phyloP scores from a whole-genome alignment of 2,797 vertebrate genomes.

The Mormyrops boulengeri region DNA sequence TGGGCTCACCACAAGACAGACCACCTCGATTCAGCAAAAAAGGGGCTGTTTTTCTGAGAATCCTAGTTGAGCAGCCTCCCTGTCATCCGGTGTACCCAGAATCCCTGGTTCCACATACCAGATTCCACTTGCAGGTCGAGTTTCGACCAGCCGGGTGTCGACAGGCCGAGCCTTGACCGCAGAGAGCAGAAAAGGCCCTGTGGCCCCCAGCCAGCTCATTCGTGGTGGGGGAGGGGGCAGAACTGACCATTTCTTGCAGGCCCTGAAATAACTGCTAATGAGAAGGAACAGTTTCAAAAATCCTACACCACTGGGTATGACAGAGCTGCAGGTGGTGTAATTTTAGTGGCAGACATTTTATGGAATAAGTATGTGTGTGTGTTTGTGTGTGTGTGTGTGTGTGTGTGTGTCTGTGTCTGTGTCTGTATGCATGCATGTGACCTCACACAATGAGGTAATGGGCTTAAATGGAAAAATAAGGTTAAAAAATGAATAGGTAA shows the following conservation, averaged over 20 bases:
- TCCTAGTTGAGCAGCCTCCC: neutral
- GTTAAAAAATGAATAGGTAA: constrained; percentile 27
- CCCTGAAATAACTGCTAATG: constrained; percentile 24
- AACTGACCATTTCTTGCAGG: neutral
- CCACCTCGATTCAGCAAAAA: neutral
- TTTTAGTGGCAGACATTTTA: constrained; percentile 32
- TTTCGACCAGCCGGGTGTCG: neutral
- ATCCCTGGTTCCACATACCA: neutral
- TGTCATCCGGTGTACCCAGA: neutral
- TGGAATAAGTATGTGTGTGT: constrained; percentile 18
- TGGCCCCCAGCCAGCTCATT: neutral
- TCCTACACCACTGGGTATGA: constrained; percentile 19
- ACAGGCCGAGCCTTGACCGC: neutral
- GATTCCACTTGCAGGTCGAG: neutral
- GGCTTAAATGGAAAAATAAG: constrained; percentile 23
- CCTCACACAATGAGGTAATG: constrained; percentile 47
- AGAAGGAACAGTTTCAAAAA: constrained; percentile 12
- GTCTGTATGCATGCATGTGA: constrained; percentile 23
- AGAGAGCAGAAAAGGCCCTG: neutral
- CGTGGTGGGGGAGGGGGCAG: neutral
- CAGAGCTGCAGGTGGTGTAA: constrained; percentile 36
- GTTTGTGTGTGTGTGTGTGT: constrained; percentile 13
- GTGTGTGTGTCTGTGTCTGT: neutral
- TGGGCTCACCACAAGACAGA: neutral
- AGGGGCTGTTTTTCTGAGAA: neutral